Base-by-base conservation (phyloP, 1,140 invertebrate genomes). In the Colletes latitarsis region DNA sequence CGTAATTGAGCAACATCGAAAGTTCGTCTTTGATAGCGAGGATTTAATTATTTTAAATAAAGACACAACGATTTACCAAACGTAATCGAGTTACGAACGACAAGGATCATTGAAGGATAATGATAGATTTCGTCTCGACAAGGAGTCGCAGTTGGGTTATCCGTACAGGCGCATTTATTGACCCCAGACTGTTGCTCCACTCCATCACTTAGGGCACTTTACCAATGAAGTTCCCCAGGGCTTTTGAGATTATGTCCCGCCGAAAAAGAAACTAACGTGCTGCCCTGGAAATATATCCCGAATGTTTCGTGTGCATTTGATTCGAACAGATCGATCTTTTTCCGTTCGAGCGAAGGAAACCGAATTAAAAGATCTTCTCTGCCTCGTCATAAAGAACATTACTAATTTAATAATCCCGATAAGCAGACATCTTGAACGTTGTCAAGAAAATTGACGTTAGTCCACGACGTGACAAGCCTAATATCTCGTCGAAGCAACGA, bases 131-230 rank as follows among this genome's bases (percentile, higher is more conserved):
- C 83, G 81, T 70, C 62, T 39, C 39, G 62, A 70, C 78, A 83
- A 71, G 63, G 58, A 57, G 62, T 67, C 71, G 57, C 77, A 81
- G 76, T 73, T 81, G 77, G 77, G 72, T 84, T 81, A 72, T 72
- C 60, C 57, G 71, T 75, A 70, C 67, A 64, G 66, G 49, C 57
- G 79, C 68, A 86, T 85, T 86, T 78, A 74, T 64, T 68, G 70
- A 63, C 75, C 41, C 73, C 49, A 52, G 21, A 76, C 49, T 77
- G 53, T 53, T 73, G 39, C 49, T 53, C 83, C 70, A 79, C 83
- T 86, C 84, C 79, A 86, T 86, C 84, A 86, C 83, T 86, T 86
- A 86, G 49, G 55, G 49, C 58, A 66, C 67, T 82, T 55, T 86
- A 79, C 66, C 79, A n/a, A 49, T 63, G 70, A 71, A 85, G 66